Evolutionary conservation across 1,140 invertebrate species (phyloP).

Genomic region (Tetramorium parvispinum): DNA sequence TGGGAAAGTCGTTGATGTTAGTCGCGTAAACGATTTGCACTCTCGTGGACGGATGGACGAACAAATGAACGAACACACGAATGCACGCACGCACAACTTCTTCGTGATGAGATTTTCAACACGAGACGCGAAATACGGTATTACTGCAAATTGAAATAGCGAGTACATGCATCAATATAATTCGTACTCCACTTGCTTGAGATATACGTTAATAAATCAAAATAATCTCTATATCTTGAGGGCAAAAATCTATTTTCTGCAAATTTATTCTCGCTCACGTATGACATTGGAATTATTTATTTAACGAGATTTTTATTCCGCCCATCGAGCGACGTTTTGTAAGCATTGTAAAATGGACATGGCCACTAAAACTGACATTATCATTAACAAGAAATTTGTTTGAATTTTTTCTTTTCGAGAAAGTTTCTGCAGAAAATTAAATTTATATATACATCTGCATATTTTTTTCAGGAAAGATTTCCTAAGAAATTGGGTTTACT

Average conservation of each 20-base stretch:
- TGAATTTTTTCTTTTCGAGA: no score
- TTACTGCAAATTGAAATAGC: slow-evolving; percentile 22
- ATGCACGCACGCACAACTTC: slow-evolving; percentile 1
- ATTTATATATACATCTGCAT: no score
- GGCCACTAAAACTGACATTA: no score
- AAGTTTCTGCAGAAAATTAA: no score
- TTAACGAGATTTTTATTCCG: background rate
- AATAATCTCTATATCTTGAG: background rate
- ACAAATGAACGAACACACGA: slow-evolving; percentile 20
- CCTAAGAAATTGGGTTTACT: no score
- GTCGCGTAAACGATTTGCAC: slow-evolving; percentile 68
- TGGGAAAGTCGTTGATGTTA: slow-evolving; percentile 65
- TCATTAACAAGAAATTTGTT: no score
- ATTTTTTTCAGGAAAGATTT: no score
- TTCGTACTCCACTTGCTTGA: background rate
- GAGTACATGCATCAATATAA: background rate
- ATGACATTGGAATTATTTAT: background rate
- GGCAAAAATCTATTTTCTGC: no score
- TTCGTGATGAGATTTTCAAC: slow-evolving; percentile 46
- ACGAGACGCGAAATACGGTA: background rate
- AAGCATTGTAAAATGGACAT: background rate
- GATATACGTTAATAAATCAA: background rate
- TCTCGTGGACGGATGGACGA: slow-evolving; percentile 3
- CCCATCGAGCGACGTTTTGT: background rate
- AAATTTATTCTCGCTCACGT: background rate